phyloP scores from a whole-genome alignment of 2,113 vertebrate species.

The Ceyx cyanopectus region DNA sequence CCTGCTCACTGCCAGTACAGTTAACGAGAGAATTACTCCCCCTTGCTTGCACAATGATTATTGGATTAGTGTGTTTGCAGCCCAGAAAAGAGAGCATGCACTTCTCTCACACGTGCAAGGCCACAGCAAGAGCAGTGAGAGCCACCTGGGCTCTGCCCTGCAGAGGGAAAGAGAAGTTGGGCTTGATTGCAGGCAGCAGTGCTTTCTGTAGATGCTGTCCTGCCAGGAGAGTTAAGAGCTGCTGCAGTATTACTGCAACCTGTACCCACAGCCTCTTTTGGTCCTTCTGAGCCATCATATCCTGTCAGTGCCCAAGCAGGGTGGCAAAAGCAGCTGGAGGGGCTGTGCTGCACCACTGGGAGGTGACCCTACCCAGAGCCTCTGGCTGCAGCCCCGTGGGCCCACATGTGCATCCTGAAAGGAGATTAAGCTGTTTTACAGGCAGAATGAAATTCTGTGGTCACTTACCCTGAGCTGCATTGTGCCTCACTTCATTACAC shows the following conservation, averaged over 20 bases:
- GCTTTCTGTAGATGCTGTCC: neutral
- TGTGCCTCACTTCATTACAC: neutral
- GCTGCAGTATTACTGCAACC: neutral
- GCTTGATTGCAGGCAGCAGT: fast-evolving
- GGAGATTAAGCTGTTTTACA: neutral
- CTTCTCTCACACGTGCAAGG: neutral
- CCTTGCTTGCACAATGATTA: neutral
- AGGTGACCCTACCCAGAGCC: neutral
- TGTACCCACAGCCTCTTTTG: neutral
- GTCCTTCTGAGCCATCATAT: neutral
- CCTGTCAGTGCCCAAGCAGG: neutral
- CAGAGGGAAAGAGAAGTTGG: neutral
- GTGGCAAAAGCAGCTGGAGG: neutral
- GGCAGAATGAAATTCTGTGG: neutral
- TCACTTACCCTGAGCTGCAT: neutral
- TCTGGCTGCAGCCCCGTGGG: neutral
- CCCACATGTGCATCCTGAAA: neutral
- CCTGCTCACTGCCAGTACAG: neutral
- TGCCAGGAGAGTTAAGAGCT: neutral
- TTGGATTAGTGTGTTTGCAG: neutral
- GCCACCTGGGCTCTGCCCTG: neutral
- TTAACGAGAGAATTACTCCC: neutral
- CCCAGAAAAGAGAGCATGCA: neutral
- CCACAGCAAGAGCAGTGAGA: neutral
- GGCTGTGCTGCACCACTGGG: neutral